phyloP scores from a whole-genome alignment of 2,888 invertebrate species.

The Apamea epomidion region DNA sequence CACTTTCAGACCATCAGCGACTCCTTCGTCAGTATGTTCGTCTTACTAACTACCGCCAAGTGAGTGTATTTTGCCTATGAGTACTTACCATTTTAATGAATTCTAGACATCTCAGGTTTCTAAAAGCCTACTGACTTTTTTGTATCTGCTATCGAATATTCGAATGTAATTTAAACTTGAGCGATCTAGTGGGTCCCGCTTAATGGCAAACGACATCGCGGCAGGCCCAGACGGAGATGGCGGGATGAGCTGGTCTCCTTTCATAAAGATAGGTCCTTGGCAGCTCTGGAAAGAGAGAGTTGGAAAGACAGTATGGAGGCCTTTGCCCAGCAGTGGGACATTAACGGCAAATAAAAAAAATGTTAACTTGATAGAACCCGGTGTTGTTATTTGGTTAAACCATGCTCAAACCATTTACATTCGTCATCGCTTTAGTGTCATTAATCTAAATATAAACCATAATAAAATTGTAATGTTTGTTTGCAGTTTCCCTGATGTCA shows the following conservation, averaged over 20 bases:
- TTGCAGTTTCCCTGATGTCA: slow-evolving; percentile 96
- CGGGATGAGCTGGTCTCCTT: neutral
- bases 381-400: neutral
- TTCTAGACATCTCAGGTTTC: no score
- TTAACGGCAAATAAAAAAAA: neutral
- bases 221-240: neutral
- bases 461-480: slow-evolving; percentile 1
- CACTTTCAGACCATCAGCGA: slow-evolving; percentile 95
- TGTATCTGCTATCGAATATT: neutral
- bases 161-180: neutral
- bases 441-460: neutral
- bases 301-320: neutral
- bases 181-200: neutral
- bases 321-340: neutral
- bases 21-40: slow-evolving; percentile 97
- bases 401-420: neutral
- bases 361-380: neutral
- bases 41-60: slow-evolving; percentile 97
- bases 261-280: neutral
- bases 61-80: slow-evolving; percentile 84
- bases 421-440: neutral
- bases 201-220: neutral
- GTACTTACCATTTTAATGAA: neutral
- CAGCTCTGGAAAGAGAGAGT: neutral
- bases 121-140: neutral